These are phyloP conservation scores for Gobiocypris rarus DNA, from an alignment of 2,113 vertebrate species.

Conservation along the genomic window DNA sequence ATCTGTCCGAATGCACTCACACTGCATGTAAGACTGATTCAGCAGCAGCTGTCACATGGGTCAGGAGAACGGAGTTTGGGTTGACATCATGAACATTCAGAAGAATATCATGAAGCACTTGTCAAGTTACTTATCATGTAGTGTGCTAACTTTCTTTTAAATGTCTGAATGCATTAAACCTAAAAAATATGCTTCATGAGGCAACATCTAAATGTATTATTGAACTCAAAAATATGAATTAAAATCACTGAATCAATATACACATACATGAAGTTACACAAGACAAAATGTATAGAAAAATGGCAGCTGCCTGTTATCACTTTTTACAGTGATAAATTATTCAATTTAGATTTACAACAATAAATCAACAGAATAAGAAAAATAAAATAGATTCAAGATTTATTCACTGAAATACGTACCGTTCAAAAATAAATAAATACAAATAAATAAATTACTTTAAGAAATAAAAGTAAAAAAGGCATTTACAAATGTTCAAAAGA, in stretches of 20 bases:
- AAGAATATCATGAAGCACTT: background rate
- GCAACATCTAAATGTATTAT: background rate
- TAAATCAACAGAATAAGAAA: too few species aligned
- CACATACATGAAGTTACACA: background rate
- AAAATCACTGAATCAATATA: background rate
- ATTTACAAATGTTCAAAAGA: background rate
- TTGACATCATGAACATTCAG: background rate
- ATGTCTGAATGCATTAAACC: background rate
- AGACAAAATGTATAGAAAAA: background rate
- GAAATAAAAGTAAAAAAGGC: background rate
- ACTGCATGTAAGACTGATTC: constrained; percentile 32
- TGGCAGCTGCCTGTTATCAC: too few species aligned
- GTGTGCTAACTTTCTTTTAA: background rate
- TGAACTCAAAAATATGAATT: background rate
- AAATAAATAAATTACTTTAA: too few species aligned
- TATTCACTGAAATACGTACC: too few species aligned
- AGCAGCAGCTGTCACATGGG: constrained; percentile 39
- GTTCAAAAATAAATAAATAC: too few species aligned
- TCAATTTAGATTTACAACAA: too few species aligned
- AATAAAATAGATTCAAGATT: too few species aligned
- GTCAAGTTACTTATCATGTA: too few species aligned
- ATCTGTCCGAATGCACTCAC: constrained; percentile 2
- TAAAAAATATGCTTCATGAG: background rate
- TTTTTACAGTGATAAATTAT: too few species aligned
- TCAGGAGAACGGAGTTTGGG: background rate